Evolutionary conservation across 2,797 vertebrate species (phyloP).

Genomic region (Poecilia picta): DNA sequence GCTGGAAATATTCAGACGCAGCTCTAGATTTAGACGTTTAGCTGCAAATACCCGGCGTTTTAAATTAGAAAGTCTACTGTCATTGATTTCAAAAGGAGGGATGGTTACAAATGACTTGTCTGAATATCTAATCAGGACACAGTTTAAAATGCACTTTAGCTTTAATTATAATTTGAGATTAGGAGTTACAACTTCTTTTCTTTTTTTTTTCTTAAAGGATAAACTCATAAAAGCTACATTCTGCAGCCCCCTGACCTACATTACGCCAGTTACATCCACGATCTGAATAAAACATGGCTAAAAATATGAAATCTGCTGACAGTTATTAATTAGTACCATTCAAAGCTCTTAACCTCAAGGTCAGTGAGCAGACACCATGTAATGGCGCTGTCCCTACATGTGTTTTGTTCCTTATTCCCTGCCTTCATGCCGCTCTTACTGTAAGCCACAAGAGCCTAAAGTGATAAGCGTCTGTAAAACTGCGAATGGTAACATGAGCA

Average conservation of each 20-base stretch:
- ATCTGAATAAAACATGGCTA: slow-evolving; percentile 63
- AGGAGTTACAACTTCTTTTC: slow-evolving; percentile 65
- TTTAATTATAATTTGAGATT: slow-evolving; percentile 71
- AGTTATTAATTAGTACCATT: slow-evolving; percentile 82
- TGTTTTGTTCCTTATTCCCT: slow-evolving; percentile 50
- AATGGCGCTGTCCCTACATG: slow-evolving; percentile 70
- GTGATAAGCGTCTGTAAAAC: slow-evolving; percentile 47
- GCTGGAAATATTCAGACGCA: slow-evolving; percentile 54
- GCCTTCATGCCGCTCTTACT: slow-evolving; percentile 47
- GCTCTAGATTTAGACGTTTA: slow-evolving; percentile 62
- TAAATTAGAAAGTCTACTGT: slow-evolving; percentile 53
- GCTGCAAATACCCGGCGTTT: slow-evolving; percentile 48
- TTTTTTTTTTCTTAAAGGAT: slow-evolving; percentile 60
- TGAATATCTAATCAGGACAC: slow-evolving; percentile 67
- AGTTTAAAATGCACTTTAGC: slow-evolving; percentile 65
- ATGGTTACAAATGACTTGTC: slow-evolving; percentile 42
- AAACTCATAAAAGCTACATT: slow-evolving; percentile 71
- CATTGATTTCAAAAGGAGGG: slow-evolving; percentile 57
- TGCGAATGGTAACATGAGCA: slow-evolving; percentile 51
- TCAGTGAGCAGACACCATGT: slow-evolving; percentile 77
- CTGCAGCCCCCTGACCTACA: slow-evolving; percentile 77
- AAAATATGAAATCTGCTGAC: slow-evolving; percentile 76
- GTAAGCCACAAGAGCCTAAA: slow-evolving; percentile 51
- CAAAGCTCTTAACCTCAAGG: slow-evolving; percentile 78
- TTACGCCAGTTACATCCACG: slow-evolving; percentile 59